phyloP scores from a whole-genome alignment of 2,888 invertebrate genomes.

The Panorpa germanica region DNA sequence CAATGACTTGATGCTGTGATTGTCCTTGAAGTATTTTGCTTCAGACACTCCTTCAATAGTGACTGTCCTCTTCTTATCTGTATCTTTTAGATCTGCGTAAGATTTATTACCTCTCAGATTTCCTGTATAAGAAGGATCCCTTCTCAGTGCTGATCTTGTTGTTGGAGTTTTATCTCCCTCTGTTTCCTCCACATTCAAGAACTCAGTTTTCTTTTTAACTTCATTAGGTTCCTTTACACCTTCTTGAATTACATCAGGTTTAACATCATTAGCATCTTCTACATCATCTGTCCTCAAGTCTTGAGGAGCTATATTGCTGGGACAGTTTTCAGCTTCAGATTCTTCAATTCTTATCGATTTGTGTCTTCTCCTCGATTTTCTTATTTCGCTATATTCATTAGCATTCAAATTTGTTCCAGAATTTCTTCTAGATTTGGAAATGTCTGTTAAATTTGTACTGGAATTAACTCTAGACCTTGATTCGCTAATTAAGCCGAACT shows the following conservation, averaged over 20 bases:
- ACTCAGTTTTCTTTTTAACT: too few species aligned
- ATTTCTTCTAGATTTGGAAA: constrained; percentile 23
- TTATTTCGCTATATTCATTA: constrained; percentile 5
- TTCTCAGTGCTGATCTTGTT: neutral
- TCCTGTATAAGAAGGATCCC: too few species aligned
- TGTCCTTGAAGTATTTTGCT: constrained; percentile 3
- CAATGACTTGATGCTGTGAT: constrained; percentile 23
- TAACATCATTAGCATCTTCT: too few species aligned
- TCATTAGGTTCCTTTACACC: too few species aligned
- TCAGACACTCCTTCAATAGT: constrained; percentile 4
- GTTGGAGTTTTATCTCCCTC: neutral
- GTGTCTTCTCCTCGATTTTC: constrained; percentile 18
- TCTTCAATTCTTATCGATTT: constrained; percentile 23
- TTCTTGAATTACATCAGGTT: too few species aligned
- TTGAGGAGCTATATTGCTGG: constrained; percentile 29
- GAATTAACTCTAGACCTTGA: constrained; percentile 31
- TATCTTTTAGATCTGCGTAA: constrained; percentile 6
- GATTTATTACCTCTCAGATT: neutral
- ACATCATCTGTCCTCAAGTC: constrained; percentile 30
- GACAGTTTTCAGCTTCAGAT: constrained; percentile 31
- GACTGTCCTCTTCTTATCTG: constrained; percentile 2
- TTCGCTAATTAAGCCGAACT: constrained; percentile 23
- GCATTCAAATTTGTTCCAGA: constrained; percentile 20
- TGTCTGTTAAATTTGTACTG: too few species aligned
- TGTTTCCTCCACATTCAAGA: neutral